Evolutionary conservation across 1,140 invertebrate genomes (phyloP), one percentile per base, ranked within the genome.

Genomic region (Lucilia sericata): DNA sequence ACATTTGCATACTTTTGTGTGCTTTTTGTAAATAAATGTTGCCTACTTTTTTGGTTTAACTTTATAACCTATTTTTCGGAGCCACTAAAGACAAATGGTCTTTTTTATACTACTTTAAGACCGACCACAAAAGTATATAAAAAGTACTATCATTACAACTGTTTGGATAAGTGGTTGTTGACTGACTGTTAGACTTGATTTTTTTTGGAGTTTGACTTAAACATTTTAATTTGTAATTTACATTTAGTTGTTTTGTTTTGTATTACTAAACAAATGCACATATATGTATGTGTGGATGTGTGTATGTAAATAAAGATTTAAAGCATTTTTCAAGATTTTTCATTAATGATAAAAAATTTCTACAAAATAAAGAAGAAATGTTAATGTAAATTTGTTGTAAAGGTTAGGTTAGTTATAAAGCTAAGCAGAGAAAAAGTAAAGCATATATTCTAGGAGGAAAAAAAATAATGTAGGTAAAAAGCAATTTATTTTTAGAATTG

Each of bases 241-340:
- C 55, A 60, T n/a, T 14, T 60, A 12, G 13, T 17, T 17, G 13
- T 60, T 10, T 60, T 60, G 25, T 3, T 30, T 30, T 30, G 25
- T 30, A 30, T 30, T n/a, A n/a, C n/a, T n/a, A 36, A 36, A 36
- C 36, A 36, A 36, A 36, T 36, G n/a, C n/a, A n/a, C n/a, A 36
- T 36, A 8, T 36, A 36, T 36, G 36, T 36, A 36, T 36, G 36
- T 36, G 8, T 8, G 3, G 0, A n/a, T 2, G n/a, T 60, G 1
- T n/a, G 5, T 60, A 60, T 4, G 55, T 60, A 60, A 60, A 60
- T 14, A 60, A 14, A 60, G 14, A 14, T 60, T 60, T 14, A 60
- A 60, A 60, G 14, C 65, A 70, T 70, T 70, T 70, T 70, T 70
- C 65, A 70, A 70, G 65, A 70, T 70, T 70, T 70, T 70, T 21